These are phyloP conservation scores for Drosophila takahashii DNA, from an alignment of 1,140 invertebrate genomes.

Conservation along the genomic window DNA sequence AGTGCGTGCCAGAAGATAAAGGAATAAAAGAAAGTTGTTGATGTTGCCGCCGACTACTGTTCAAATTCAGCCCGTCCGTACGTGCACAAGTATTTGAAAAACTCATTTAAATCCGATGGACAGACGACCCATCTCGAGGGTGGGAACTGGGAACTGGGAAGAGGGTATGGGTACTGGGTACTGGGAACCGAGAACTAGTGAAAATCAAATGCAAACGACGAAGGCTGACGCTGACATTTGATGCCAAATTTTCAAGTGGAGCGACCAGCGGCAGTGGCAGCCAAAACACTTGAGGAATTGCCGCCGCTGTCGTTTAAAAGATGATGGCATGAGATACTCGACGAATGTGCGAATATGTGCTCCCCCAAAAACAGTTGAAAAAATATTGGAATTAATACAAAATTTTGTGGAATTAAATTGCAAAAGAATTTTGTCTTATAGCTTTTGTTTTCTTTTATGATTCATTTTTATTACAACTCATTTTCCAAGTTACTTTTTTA, in stretches of 20 bases:
- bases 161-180: constrained; percentile 39
- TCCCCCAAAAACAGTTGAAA: constrained; percentile 6
- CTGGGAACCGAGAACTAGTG: constrained; percentile 59
- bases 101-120: constrained; percentile 78
- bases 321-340: constrained; percentile 78
- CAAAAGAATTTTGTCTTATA: no score
- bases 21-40: constrained; percentile 72
- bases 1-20: constrained; percentile 61
- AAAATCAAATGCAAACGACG: constrained; percentile 82
- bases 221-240: constrained; percentile 76
- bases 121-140: constrained; percentile 28
- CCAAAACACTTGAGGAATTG: constrained; percentile 82
- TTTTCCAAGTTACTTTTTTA: no score
- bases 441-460: no score
- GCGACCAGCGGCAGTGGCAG: constrained; percentile 57
- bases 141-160: constrained; percentile 42
- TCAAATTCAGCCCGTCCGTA: constrained; percentile 45
- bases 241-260: constrained; percentile 83
- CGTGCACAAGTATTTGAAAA: constrained; percentile 82
- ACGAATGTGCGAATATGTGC: constrained; percentile 37
- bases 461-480: no score
- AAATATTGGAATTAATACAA: neutral
- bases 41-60: constrained; percentile 56
- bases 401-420: neutral
- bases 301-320: constrained; percentile 78